Base-by-base conservation (phyloP, 1,140 invertebrate species). In the Rhizoglyphus robini region DNA sequence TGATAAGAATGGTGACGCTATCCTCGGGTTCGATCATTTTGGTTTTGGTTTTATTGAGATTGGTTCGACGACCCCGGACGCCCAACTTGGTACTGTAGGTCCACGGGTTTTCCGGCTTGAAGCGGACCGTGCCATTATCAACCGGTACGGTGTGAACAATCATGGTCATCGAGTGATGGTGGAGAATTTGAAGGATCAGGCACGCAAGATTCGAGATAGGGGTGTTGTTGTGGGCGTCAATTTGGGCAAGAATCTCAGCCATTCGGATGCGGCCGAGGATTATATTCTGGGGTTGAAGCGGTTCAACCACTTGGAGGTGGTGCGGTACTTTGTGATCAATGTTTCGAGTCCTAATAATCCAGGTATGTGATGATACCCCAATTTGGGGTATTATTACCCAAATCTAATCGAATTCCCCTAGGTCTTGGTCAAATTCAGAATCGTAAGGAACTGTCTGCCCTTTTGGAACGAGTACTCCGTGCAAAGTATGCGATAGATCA, bases 1-100 rank as follows among this genome's bases (percentile, higher is more conserved):
- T 80, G 96, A 99, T 75, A 99, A 99, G 75, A 84, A 98, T 77
- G 95, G 83, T 11, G 90, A 97, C 79, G 90, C 88, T 30, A 79
- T 96, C 1, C 75, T 83, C 67, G 88, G 88, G 0, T 75, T 99
- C 30, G 80, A 83, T 54, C 83, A 86, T 71, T 78, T 92, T 60
- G 95, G 95, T 0, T 97, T 98, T 79, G 86, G 93, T 27, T 93
- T 96, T 78, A 84, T 98, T 36, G 96, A 99, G 82, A 84, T 99
- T 70, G 95, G 95, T 68, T 94, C 93, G 18, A 84, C 99, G 0
- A 99, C 96, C 4, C 96, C 95, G 3, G 68, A 83, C 69, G 88
- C 94, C 11, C 95, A 99, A 76, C 74, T 81, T 15, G 96, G 96
- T 3, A 98, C 99, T 77, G 81, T 84, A 15, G 89, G 86, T 76